Evolutionary conservation across 2,797 vertebrate species (phyloP).

Genomic region (Trachops cirrhosus): DNA sequence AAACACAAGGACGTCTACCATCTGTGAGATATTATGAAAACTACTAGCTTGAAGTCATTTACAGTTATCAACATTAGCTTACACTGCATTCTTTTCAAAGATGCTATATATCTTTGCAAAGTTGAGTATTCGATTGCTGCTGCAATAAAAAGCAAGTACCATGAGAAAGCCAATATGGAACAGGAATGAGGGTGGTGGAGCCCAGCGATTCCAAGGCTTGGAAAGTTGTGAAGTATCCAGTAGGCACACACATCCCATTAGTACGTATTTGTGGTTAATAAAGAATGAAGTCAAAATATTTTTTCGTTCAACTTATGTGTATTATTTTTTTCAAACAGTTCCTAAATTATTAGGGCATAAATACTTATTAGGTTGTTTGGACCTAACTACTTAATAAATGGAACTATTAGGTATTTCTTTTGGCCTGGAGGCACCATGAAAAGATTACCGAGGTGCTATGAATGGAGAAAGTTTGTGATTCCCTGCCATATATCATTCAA

Average conservation of each 20-base stretch:
- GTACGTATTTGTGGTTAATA: slow-evolving; percentile 17
- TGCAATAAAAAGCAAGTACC: not conserved
- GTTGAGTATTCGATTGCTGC: slow-evolving; percentile 7
- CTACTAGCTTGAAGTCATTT: not conserved
- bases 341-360: slow-evolving; percentile 11
- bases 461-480: not conserved
- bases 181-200: not conserved
- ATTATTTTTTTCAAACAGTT: slow-evolving; percentile 33
- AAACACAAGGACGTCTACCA: not conserved
- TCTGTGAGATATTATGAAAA: slow-evolving; percentile 45
- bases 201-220: not conserved
- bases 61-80: not conserved
- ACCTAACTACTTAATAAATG: slow-evolving; percentile 45
- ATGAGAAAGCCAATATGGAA: not conserved
- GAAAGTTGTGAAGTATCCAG: not conserved
- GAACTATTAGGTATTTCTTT: slow-evolving; percentile 51
- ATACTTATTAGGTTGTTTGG: slow-evolving; percentile 45
- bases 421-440: slow-evolving; percentile 7
- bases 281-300: slow-evolving; percentile 43
- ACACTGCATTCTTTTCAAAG: not conserved
- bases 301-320: slow-evolving; percentile 35
- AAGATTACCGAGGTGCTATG: slow-evolving; percentile 28
- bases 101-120: not conserved
- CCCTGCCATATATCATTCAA: not conserved
- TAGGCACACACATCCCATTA: not conserved